Percentiles rank a stretch among this genome's conserved stretches.
phyloP scores from a whole-genome alignment of 2,888 invertebrate species.

The Augochlorella aurata region DNA sequence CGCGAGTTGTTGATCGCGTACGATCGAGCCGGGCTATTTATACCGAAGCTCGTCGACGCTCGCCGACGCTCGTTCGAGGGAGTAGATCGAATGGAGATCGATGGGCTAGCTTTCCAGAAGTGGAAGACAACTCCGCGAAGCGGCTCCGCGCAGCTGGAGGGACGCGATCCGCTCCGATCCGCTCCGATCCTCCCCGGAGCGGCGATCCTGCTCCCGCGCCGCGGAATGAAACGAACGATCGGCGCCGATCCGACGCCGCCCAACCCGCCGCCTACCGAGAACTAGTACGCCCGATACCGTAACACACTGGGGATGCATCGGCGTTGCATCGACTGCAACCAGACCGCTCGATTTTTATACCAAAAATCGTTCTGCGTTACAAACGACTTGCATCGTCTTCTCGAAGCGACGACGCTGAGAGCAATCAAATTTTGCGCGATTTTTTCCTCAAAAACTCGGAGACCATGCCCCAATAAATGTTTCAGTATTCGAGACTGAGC shows the following conservation, averaged over 20 bases:
- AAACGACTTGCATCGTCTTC: too few relatives aligned
- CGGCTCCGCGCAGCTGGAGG: slow-evolving; percentile 11
- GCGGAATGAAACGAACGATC: neutral
- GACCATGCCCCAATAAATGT: too few relatives aligned
- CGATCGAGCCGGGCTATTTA: slow-evolving; percentile 61
- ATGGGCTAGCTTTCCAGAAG: slow-evolving; percentile 50
- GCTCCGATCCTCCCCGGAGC: neutral
- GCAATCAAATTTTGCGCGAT: too few relatives aligned
- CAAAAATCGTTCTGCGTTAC: too few relatives aligned
- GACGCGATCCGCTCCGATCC: neutral
- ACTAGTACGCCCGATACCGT: neutral
- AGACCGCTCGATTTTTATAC: neutral
- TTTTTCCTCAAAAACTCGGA: too few relatives aligned
- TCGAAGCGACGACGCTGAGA: too few relatives aligned
- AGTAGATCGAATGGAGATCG: slow-evolving; percentile 67
- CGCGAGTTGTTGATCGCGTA: slow-evolving; percentile 62
- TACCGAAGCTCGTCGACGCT: slow-evolving; percentile 44
- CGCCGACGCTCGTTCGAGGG: slow-evolving; percentile 48
- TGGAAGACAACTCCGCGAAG: slow-evolving; percentile 30
- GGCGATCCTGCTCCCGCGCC: neutral
- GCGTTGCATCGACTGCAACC: neutral
- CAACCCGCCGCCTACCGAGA: neutral
- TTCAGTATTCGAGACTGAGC: too few relatives aligned
- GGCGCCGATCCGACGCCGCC: neutral
- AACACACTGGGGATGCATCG: neutral